Percentiles rank a stretch among this genome's conserved stretches.
phyloP scores from a whole-genome alignment of 1,140 invertebrate species.

The Acyrthosiphon pisum region DNA sequence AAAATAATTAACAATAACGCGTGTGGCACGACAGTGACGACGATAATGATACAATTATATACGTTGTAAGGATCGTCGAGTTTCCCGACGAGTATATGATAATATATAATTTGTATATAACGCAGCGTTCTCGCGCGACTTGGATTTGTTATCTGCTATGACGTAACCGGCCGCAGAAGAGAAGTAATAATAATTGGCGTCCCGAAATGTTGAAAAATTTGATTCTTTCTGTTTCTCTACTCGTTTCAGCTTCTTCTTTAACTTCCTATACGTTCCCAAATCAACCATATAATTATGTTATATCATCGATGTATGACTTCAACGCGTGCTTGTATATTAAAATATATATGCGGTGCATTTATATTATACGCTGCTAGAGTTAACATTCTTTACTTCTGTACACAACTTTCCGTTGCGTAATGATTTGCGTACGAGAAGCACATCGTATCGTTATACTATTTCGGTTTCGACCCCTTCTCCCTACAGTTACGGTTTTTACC shows the following conservation, averaged over 20 bases:
- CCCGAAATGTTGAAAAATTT: not conserved
- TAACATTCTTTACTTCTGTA: not conserved
- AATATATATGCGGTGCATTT: not conserved
- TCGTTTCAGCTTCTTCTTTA: not conserved
- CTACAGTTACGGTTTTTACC: not conserved
- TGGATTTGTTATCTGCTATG: not conserved
- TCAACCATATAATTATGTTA: not conserved
- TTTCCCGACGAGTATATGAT: not conserved
- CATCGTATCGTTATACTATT: too few relatives aligned
- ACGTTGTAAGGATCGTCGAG: not conserved
- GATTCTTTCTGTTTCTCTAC: not conserved
- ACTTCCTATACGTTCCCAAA: not conserved
- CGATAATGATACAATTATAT: not conserved
- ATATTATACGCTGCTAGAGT: not conserved
- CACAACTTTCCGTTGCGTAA: not conserved
- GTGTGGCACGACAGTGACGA: not conserved
- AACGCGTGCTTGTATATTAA: not conserved
- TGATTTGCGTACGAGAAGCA: not conserved
- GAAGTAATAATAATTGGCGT: not conserved
- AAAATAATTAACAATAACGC: slow-evolving; percentile 3
- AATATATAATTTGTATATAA: slow-evolving; percentile 1
- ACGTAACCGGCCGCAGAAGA: not conserved
- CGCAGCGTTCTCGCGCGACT: not conserved
- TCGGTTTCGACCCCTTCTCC: too few relatives aligned
- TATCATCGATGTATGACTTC: not conserved